Percentiles rank a stretch among this genome's conserved stretches.
Conservation (phyloP, 2,113 vertebrate species). For the Syngnathus typhle region DNA sequence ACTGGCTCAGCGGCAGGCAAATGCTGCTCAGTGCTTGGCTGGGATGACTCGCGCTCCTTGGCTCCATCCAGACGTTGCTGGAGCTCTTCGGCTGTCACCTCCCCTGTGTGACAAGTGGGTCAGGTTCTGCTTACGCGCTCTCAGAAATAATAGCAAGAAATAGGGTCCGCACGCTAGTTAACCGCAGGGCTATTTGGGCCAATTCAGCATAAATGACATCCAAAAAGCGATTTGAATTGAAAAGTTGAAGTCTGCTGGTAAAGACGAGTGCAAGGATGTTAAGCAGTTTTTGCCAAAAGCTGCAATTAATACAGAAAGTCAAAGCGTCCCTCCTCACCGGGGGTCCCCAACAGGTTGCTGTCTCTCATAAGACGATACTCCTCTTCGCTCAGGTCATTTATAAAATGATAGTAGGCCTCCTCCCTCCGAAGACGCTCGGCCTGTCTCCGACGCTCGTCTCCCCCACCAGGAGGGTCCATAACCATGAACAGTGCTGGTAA, state of each 20-base stretch:
- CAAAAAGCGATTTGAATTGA: background rate
- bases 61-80: conserved; percentile 83
- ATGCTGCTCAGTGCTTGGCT: conserved; percentile 65
- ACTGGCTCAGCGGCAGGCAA: conserved; percentile 63
- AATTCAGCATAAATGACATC: background rate
- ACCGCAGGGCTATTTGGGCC: background rate
- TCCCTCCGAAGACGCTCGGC: conserved; percentile 89
- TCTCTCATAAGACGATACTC: conserved; percentile 96
- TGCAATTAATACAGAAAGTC: background rate
- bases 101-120: conserved; percentile 66
- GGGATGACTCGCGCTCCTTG: conserved; percentile 80
- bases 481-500: conserved; percentile 65
- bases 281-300: background rate
- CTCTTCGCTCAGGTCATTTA: conserved; percentile 88
- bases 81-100: conserved; percentile 90
- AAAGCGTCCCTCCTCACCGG: conserved; percentile 71
- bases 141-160: background rate
- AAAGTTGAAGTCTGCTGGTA: background rate
- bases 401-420: conserved; percentile 96
- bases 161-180: background rate
- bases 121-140: too few relatives aligned
- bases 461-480: conserved; percentile 79
- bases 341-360: conserved; percentile 87
- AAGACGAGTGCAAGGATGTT: background rate
- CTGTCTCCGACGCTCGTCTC: conserved; percentile 82